phyloP scores from a whole-genome alignment of 1,140 invertebrate genomes.

The Apis dorsata region DNA sequence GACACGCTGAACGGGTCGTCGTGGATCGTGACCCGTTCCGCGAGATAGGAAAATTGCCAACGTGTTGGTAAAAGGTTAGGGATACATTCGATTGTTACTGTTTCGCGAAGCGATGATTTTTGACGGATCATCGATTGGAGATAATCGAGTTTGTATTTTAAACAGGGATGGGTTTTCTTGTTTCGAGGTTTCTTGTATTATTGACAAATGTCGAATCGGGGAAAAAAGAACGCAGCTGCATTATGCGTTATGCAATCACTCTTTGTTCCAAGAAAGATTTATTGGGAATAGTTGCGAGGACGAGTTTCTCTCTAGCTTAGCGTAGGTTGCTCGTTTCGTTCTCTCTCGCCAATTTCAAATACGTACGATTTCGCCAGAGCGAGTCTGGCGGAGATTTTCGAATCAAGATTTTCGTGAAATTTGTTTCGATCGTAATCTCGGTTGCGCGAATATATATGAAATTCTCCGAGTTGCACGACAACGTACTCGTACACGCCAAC shows the following conservation, averaged over 20 bases:
- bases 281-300: slow-evolving; percentile 18
- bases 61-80: neutral
- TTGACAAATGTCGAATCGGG: neutral
- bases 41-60: neutral
- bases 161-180: neutral
- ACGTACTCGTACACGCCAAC: no score
- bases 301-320: slow-evolving; percentile 10
- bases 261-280: slow-evolving; percentile 12
- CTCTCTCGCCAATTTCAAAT: neutral
- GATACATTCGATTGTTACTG: neutral
- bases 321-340: slow-evolving; percentile 1
- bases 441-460: no score
- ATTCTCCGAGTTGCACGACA: no score
- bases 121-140: neutral
- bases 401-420: neutral
- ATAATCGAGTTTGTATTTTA: no score
- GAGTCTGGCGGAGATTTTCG: neutral
- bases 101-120: neutral
- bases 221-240: neutral
- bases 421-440: neutral
- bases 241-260: neutral
- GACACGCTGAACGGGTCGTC: slow-evolving; percentile 28
- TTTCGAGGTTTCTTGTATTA: neutral
- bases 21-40: slow-evolving; percentile 4
- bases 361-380: neutral